Conservation (phyloP, 2,113 vertebrate species). For the Ornithorhynchus anatinus region DNA sequence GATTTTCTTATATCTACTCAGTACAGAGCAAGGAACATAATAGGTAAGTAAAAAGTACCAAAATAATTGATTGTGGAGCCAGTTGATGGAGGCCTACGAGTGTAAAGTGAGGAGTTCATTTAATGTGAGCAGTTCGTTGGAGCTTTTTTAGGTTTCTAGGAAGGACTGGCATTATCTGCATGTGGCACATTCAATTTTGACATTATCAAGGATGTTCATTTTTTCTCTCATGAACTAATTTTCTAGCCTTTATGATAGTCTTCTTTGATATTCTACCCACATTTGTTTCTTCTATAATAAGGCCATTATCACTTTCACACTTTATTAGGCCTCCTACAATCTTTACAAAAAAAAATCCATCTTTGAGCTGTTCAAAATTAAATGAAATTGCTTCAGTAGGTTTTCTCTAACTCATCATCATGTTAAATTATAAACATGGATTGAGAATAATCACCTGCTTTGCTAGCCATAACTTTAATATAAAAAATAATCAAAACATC, state of each 20-base stretch:
- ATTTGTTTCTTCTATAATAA: background rate
- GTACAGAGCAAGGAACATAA: too few species aligned
- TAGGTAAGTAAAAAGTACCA: too few species aligned
- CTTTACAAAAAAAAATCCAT: background rate
- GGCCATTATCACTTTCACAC: background rate
- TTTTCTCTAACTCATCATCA: background rate
- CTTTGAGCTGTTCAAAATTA: background rate
- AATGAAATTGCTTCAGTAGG: background rate
- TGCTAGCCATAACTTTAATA: background rate
- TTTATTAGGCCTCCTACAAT: too few species aligned
- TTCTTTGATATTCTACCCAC: background rate
- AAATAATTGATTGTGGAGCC: too few species aligned
- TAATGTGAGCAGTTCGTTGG: too few species aligned
- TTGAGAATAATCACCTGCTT: background rate
- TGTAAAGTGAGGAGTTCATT: too few species aligned
- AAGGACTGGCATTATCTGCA: background rate
- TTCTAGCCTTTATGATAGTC: background rate
- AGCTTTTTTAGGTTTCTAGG: too few species aligned
- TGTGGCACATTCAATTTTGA: constrained; percentile 16
- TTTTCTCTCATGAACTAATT: background rate
- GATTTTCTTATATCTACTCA: too few species aligned
- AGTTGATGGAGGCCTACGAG: too few species aligned
- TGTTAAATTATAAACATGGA: background rate
- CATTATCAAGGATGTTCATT: background rate
- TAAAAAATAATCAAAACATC: background rate